Percentiles rank a stretch among this genome's conserved stretches.
phyloP scores from a whole-genome alignment of 2,888 invertebrate species.

The Hydropsyche betteni region DNA sequence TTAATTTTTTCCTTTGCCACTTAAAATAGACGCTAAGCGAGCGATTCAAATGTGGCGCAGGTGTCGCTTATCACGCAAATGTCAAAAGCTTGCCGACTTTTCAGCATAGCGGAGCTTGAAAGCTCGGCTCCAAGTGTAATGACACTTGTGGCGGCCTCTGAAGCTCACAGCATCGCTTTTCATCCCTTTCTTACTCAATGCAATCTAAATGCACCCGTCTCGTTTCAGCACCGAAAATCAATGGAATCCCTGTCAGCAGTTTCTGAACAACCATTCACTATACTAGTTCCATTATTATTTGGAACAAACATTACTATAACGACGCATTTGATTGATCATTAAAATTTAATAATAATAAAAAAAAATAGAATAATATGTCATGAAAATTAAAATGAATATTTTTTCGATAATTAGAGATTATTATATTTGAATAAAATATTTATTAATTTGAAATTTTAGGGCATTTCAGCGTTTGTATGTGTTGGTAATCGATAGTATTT shows the following conservation, averaged over 20 bases:
- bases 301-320: not conserved
- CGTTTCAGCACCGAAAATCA: constrained; percentile 45
- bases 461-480: not conserved
- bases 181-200: constrained; percentile 21
- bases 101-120: not conserved
- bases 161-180: constrained; percentile 43
- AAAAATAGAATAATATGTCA: too few species aligned
- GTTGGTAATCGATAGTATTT: too few species aligned
- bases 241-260: constrained; percentile 43
- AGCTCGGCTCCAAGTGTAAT: constrained; percentile 38
- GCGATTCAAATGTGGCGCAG: not conserved
- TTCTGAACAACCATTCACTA: constrained; percentile 40
- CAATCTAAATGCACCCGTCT: constrained; percentile 18
- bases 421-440: too few species aligned
- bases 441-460: too few species aligned
- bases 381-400: too few species aligned
- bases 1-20: too few species aligned
- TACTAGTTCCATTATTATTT: not conserved
- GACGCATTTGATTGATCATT: not conserved
- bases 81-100: constrained; percentile 28
- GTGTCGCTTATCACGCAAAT: constrained; percentile 5
- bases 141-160: constrained; percentile 39
- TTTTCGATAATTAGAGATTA: too few species aligned
- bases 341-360: too few species aligned
- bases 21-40: not conserved